Conservation (phyloP, 1,140 invertebrate species). For the Ephestia elutella region DNA sequence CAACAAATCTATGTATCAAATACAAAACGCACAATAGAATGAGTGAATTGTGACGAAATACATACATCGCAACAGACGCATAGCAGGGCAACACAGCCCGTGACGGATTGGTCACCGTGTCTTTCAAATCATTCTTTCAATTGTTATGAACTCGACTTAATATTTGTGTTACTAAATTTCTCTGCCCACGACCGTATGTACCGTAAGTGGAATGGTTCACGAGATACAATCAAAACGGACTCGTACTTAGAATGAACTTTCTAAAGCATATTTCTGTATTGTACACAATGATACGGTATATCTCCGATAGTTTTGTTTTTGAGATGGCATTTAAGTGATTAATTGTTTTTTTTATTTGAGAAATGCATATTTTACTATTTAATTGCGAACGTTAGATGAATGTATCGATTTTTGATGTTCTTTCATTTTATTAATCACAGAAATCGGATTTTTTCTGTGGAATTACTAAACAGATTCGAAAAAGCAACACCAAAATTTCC, state of each 20-base stretch:
- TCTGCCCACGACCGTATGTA: conserved; percentile 43
- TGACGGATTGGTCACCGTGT: conserved; percentile 42
- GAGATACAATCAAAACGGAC: conserved; percentile 48
- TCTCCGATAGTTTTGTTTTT: not conserved
- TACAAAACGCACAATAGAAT: not conserved
- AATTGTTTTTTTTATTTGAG: not conserved
- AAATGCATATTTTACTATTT: no score
- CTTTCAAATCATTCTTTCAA: conserved; percentile 43
- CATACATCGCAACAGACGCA: not conserved
- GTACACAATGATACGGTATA: conserved; percentile 15
- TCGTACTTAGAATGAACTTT: conserved; percentile 47
- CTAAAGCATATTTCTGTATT: conserved; percentile 37
- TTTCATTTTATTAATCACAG: no score
- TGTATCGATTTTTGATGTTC: no score
- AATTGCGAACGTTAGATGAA: no score
- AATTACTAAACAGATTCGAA: no score
- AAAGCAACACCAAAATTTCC: not conserved
- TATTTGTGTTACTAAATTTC: conserved; percentile 50
- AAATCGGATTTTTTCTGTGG: no score
- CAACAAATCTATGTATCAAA: no score
- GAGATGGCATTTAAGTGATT: conserved; percentile 5
- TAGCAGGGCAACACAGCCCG: conserved; percentile 21
- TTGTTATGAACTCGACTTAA: conserved; percentile 43
- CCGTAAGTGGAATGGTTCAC: conserved; percentile 45
- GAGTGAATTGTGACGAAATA: not conserved